Base-by-base conservation (phyloP, 2,888 invertebrate species). In the Lacanobia oleracea region DNA sequence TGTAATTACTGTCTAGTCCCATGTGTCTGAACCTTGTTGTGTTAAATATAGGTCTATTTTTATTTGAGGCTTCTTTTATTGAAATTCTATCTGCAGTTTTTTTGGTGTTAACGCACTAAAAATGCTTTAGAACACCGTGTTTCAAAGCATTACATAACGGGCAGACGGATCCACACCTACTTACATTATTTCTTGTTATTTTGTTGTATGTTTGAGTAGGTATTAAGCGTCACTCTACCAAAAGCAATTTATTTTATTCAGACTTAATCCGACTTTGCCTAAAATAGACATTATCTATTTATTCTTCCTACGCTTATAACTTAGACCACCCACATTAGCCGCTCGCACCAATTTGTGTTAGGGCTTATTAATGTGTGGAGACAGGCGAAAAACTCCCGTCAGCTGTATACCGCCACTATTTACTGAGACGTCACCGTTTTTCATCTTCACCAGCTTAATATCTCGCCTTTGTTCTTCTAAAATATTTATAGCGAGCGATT, bases 311-410 rank as follows among this genome's bases (percentile, higher is more conserved):
- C 67, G 74, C 68, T 82, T 70, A n/a, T 75, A 6, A 63, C 82
- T 91, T 90, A 75, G 2, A 67, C 90, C 88, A 82, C 21, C 16
- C 64, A 64, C 67, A 75, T 82, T 83, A 84, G 83, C 86, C 82
- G 87, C 88, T 90, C 87, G 81, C 88, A 88, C 88, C 90, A 92
- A 93, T 93, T 93, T 92, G 89, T 90, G 91, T 91, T 91, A 91
- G 88, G 83, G 85, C 85, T 90, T 89, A 90, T 90, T 92, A 92
- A 93, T 90, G 90, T 86, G 82, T 82, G 81, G 85, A 88, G 89
- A 90, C 90, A 88, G 85, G 89, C 87, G 88, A 90, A 91, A 92
- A 91, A 90, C 88, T 86, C 83, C 83, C 83, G 84, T 88, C 86
- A 87, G 80, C 84, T 82, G 83, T 81, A 86, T 66, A 76, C 75